These are phyloP conservation scores for Egretta garzetta DNA, from an alignment of 2,113 vertebrate genomes.

Conservation along the genomic window DNA sequence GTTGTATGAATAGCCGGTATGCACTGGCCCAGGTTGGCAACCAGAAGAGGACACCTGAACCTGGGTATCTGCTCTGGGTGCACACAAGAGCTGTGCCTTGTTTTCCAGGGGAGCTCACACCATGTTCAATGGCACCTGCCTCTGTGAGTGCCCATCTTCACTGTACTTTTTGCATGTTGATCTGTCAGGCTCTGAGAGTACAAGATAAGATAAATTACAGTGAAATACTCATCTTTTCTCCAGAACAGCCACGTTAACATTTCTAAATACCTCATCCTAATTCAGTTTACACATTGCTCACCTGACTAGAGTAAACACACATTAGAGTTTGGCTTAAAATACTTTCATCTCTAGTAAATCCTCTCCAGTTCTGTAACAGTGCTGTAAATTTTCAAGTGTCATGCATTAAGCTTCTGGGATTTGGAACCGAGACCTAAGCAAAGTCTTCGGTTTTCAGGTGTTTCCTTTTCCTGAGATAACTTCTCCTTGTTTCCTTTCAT, in stretches of 20 bases:
- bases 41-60: background rate
- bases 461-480: background rate
- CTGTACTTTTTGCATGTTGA: background rate
- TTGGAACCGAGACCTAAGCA: background rate
- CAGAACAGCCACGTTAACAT: background rate
- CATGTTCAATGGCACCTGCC: fast-evolving
- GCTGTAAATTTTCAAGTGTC: background rate
- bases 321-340: background rate
- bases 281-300: background rate
- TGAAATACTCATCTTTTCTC: background rate
- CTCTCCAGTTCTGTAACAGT: background rate
- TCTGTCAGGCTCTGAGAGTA: background rate
- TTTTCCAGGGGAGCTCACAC: background rate
- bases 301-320: background rate
- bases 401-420: background rate
- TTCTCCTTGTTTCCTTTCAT: background rate
- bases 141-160: background rate
- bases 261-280: background rate
- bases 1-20: background rate
- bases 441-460: background rate
- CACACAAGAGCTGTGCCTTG: background rate
- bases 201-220: background rate
- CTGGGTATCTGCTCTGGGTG: background rate
- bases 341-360: background rate
- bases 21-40: background rate